Evolutionary conservation across 2,888 invertebrate species (phyloP).

Genomic region (Chrysina gloriosa): DNA sequence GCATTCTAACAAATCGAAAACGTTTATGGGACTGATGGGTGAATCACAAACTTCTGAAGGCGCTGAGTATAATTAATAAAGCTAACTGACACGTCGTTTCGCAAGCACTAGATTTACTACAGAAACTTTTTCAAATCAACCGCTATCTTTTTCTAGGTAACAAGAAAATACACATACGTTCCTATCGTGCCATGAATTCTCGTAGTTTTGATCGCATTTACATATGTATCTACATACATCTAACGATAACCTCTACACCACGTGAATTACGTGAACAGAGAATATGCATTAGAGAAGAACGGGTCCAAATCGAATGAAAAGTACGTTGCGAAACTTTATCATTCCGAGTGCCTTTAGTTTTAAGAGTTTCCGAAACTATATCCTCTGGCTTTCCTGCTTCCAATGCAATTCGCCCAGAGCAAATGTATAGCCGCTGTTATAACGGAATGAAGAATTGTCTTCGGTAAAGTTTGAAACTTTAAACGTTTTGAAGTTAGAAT

Average conservation of each 20-base stretch:
- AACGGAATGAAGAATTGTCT: slow-evolving; percentile 29
- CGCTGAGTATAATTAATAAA: too few species aligned
- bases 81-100: too few species aligned
- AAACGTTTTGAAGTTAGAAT: slow-evolving; percentile 25
- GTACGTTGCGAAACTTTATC: slow-evolving; percentile 13
- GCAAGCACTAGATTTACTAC: too few species aligned
- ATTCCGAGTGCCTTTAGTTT: slow-evolving; percentile 7
- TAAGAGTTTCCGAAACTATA: slow-evolving; percentile 4
- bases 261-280: not conserved
- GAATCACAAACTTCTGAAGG: too few species aligned
- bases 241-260: not conserved
- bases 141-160: too few species aligned
- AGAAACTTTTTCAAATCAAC: too few species aligned
- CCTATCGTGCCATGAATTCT: too few species aligned
- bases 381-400: not conserved
- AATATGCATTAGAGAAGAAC: not conserved
- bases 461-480: slow-evolving; percentile 23
- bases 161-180: too few species aligned
- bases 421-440: not conserved
- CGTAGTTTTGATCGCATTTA: too few species aligned
- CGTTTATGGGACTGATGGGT: too few species aligned
- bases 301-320: not conserved
- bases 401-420: not conserved
- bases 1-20: too few species aligned
- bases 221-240: too few species aligned